These are phyloP conservation scores for Cylloceria caligata DNA, from an alignment of 2,888 invertebrate species.

Conservation along the genomic window DNA sequence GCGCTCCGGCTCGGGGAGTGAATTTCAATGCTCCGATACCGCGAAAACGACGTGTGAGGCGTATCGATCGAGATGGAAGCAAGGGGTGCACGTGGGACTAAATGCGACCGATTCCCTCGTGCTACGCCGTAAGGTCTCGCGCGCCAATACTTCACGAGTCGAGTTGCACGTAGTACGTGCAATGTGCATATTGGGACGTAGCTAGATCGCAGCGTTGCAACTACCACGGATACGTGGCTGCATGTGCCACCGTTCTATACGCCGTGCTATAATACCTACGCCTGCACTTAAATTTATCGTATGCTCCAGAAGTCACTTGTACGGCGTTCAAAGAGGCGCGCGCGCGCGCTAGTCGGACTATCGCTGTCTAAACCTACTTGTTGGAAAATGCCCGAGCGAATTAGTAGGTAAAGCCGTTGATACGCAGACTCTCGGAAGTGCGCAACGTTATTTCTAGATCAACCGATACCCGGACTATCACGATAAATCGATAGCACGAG, in stretches of 20 bases:
- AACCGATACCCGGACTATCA: background rate
- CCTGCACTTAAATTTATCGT: conserved; percentile 37
- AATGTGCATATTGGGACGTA: conserved; percentile 22
- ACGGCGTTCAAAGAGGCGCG: conserved; percentile 4
- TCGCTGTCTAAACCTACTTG: conserved; percentile 8
- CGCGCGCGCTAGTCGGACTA: background rate
- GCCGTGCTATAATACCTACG: conserved; percentile 25
- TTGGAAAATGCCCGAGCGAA: background rate
- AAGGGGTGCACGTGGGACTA: background rate
- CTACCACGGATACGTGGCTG: background rate
- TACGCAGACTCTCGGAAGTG: background rate
- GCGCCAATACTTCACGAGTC: conserved; percentile 51
- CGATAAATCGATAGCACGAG: background rate
- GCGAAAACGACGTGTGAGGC: conserved; percentile 68
- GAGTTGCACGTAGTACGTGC: conserved; percentile 44
- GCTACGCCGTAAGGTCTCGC: conserved; percentile 5
- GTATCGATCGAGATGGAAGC: conserved; percentile 65
- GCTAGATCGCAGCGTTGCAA: conserved; percentile 14
- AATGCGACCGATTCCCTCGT: conserved; percentile 15
- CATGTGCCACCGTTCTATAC: conserved; percentile 2
- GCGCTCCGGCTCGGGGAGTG: conserved; percentile 57
- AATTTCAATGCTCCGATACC: conserved; percentile 70
- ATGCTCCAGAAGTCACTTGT: conserved; percentile 17
- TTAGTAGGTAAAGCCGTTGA: background rate
- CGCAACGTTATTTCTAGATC: background rate